Evolutionary conservation across 1,140 invertebrate species (phyloP).

Genomic region (Diachasma alloeum): DNA sequence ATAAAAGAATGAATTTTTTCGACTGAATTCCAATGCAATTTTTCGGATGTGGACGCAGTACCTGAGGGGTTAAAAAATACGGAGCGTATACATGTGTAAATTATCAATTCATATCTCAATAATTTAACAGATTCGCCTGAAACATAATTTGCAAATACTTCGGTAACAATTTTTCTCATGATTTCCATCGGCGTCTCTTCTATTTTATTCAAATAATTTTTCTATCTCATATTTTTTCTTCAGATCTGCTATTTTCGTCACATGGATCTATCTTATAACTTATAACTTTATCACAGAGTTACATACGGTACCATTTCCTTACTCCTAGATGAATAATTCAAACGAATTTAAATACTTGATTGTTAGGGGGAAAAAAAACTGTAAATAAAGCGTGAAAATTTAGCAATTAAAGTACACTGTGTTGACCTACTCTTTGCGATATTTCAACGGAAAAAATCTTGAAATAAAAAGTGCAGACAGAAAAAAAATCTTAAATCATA

Average conservation of each 20-base stretch:
- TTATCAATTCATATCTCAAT: no score
- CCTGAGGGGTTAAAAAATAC: no score
- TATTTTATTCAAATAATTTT: background rate
- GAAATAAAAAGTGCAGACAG: background rate
- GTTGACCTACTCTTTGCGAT: background rate
- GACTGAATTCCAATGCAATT: no score
- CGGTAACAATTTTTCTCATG: no score
- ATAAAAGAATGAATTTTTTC: no score
- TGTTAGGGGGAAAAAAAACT: background rate
- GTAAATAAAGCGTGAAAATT: background rate
- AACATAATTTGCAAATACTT: no score
- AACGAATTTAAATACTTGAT: background rate
- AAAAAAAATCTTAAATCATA: no score
- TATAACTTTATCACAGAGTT: constrained; percentile 62
- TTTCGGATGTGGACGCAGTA: no score
- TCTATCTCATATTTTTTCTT: background rate
- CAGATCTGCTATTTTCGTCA: constrained; percentile 43
- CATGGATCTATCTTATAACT: constrained; percentile 62
- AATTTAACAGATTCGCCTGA: no score
- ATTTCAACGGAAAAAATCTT: background rate
- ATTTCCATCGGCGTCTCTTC: no score
- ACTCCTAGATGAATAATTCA: constrained; percentile 41
- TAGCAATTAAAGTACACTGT: background rate
- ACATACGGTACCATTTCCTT: constrained; percentile 56
- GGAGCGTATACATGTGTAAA: no score